phyloP scores from a whole-genome alignment of 2,888 invertebrate species.

The Clitarchus hookeri region DNA sequence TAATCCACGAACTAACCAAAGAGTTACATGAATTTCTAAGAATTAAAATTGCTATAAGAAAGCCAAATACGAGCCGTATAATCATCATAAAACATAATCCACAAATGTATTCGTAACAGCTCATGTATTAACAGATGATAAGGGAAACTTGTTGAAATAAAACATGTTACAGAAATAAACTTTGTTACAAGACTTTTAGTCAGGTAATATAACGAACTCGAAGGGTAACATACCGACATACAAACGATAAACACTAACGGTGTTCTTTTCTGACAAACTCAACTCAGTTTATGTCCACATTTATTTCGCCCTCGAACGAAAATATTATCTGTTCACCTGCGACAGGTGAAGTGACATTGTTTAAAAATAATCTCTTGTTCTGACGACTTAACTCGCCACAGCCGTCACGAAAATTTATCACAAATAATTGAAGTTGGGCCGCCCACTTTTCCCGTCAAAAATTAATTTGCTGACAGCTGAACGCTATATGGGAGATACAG shows the following conservation, averaged over 20 bases:
- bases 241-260: not conserved
- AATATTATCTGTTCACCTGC: not conserved
- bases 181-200: too few species aligned
- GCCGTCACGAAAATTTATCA: not conserved
- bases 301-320: not conserved
- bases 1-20: too few species aligned
- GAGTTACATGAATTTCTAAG: too few species aligned
- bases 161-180: too few species aligned
- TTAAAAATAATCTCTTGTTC: not conserved
- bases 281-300: not conserved
- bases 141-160: too few species aligned
- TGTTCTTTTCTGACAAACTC: not conserved
- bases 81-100: too few species aligned
- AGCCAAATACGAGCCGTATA: too few species aligned
- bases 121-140: too few species aligned
- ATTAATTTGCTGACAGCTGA: not conserved
- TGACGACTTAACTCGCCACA: not conserved
- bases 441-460: not conserved
- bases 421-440: not conserved
- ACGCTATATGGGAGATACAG: not conserved
- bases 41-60: too few species aligned
- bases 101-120: too few species aligned
- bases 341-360: not conserved
- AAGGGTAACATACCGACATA: too few species aligned
- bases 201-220: too few species aligned